These are phyloP conservation scores for Habropoda laboriosa DNA, from an alignment of 1,140 invertebrate genomes.

Conservation along the genomic window DNA sequence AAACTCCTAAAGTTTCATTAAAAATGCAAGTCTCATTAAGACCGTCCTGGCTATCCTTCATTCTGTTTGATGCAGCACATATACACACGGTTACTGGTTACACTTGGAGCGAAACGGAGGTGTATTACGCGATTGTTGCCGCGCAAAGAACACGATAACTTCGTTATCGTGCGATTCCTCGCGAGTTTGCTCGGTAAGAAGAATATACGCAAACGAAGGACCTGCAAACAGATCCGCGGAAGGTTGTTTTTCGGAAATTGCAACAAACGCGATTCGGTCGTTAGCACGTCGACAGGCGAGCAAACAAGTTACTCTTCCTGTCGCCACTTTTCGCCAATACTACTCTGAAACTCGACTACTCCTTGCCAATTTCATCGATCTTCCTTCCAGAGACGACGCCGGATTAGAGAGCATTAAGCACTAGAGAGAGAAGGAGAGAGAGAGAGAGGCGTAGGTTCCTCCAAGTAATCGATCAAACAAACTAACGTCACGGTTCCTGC, in stretches of 20 bases:
- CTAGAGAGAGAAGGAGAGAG: no score
- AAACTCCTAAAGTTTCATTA: conserved; percentile 5
- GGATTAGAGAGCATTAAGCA: conserved; percentile 44
- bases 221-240: conserved; percentile 6
- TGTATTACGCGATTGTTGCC: neutral
- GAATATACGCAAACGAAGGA: neutral
- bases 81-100: neutral
- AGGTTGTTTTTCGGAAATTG: conserved; percentile 10
- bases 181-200: neutral
- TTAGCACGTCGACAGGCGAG: neutral
- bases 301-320: conserved; percentile 39
- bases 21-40: conserved; percentile 2
- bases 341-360: neutral
- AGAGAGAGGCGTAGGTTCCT: conserved; percentile 16
- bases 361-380: conserved; percentile 35
- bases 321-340: neutral
- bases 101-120: no score
- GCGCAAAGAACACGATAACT: conserved; percentile 10
- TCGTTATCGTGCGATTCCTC: neutral
- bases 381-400: neutral
- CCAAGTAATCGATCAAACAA: conserved; percentile 54
- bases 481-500: neutral
- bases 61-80: neutral
- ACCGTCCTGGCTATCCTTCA: neutral
- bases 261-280: neutral